phyloP scores from a whole-genome alignment of 2,888 invertebrate species.

The Lycophotia porphyrea region DNA sequence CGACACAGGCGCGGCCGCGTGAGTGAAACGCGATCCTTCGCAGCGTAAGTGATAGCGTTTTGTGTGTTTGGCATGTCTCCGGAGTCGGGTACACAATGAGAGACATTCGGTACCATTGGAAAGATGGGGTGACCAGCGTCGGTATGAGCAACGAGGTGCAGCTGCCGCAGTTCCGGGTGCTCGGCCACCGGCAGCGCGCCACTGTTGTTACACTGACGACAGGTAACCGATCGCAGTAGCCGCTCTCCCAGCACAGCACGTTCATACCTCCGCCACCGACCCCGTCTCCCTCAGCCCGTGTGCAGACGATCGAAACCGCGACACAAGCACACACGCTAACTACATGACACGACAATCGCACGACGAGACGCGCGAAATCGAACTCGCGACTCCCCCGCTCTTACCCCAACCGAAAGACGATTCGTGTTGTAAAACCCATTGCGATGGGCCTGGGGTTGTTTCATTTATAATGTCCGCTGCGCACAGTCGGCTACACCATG shows the following conservation, averaged over 20 bases:
- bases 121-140: slow-evolving; percentile 97
- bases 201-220: slow-evolving; percentile 98
- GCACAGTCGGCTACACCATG: slow-evolving; percentile 99
- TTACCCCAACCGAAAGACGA: slow-evolving; percentile 86
- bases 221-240: slow-evolving; percentile 93
- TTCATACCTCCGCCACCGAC: slow-evolving; percentile 86
- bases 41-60: slow-evolving; percentile 91
- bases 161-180: slow-evolving; percentile 98
- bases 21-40: slow-evolving; percentile 82
- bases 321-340: slow-evolving; percentile 87
- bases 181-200: slow-evolving; percentile 98
- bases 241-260: slow-evolving; percentile 84
- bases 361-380: slow-evolving; percentile 83
- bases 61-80: slow-evolving; percentile 91
- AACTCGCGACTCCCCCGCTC: slow-evolving; percentile 84
- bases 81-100: slow-evolving; percentile 99
- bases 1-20: slow-evolving; percentile 76
- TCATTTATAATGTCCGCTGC: slow-evolving; percentile 89
- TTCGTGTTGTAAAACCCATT: slow-evolving; percentile 89
- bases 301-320: slow-evolving; percentile 85
- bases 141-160: slow-evolving; percentile 98
- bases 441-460: slow-evolving; percentile 90
- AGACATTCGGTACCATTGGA: slow-evolving; percentile 99
- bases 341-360: slow-evolving; percentile 85
- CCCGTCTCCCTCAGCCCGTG: slow-evolving; percentile 89